Evolutionary conservation across 1,140 invertebrate genomes (phyloP).

Genomic region (Achroia grisella): DNA sequence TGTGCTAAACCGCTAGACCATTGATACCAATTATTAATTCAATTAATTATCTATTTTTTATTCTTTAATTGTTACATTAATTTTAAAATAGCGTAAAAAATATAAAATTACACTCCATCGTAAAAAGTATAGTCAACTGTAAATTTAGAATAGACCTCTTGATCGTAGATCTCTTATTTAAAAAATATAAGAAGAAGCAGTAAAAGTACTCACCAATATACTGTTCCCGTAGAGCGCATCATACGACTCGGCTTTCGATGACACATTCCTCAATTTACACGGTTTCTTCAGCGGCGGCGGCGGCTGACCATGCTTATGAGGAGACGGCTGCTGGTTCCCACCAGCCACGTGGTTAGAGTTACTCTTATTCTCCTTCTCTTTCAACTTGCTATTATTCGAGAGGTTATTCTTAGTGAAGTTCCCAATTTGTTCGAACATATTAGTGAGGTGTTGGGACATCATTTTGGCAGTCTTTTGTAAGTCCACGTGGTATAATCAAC

Average conservation of each 20-base stretch:
- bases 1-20: too few species aligned
- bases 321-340: conserved; percentile 39
- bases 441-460: conserved; percentile 70
- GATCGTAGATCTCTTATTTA: too few species aligned
- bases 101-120: too few species aligned
- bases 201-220: conserved; percentile 52
- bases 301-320: conserved; percentile 39
- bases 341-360: conserved; percentile 36
- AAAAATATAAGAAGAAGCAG: too few species aligned
- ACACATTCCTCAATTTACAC: conserved; percentile 61
- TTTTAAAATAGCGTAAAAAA: too few species aligned
- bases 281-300: conserved; percentile 64
- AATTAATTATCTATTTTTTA: too few species aligned
- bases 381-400: conserved; percentile 56
- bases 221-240: conserved; percentile 59
- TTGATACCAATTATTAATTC: too few species aligned
- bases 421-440: conserved; percentile 70
- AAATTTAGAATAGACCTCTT: too few species aligned
- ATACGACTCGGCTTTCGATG: conserved; percentile 58
- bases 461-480: conserved; percentile 35
- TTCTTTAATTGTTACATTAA: too few species aligned
- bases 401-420: conserved; percentile 73
- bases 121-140: too few species aligned
- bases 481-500: conserved; percentile 11
- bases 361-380: conserved; percentile 39